Base-by-base conservation (phyloP, 2,888 invertebrate species). In the Eristalinus sepulchralis region DNA sequence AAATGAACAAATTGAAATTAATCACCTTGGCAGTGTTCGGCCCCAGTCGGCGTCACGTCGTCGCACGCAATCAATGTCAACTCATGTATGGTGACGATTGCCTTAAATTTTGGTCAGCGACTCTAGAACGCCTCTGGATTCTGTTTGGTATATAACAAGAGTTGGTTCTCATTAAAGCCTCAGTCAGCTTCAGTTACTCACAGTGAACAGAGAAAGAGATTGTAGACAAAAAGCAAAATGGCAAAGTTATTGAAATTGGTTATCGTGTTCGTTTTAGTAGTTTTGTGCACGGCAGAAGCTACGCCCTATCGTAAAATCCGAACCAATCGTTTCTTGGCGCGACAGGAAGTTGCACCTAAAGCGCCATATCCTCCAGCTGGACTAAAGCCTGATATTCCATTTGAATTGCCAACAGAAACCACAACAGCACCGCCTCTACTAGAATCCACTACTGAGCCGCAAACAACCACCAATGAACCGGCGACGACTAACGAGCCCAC, bases 11-110 rank as follows among this genome's bases (percentile, higher is more conserved):
- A 73, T 70, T 63, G 59, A 77, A 73, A 68, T 36, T 31, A 17
- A 27, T 67, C n/a, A 34, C 47, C 70, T 68, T 75, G 68, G 6
- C 9, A 11, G 17, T 11, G 20, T 11, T n/a, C 11, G 63, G 62
- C 57, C 31, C 55, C 33, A 66, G 24, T 64, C 76, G 78, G 78
- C 66, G 86, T 86, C 86, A 86, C 86, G 86, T 86, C 86, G 55
- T 62, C n/a, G n/a, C n/a, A 64, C 77, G 62, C 47, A 2, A 39
- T 63, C 73, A 86, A 82, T 82, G 73, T 67, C 55, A 27, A 68
- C 62, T 55, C 13, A 66, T 5, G 75, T 75, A 78, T 83, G 86
- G 86, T 62, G 57, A 34, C 66, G 66, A 55, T 66, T 75, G 78
- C 83, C 86, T 75, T 75, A 82, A 78, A 53, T 71, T 63, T 83